A percentile compares a stretch with the other conserved stretches of the same genome.
Conservation (phyloP, 2,113 vertebrate genomes). For the Sander lucioperca region DNA sequence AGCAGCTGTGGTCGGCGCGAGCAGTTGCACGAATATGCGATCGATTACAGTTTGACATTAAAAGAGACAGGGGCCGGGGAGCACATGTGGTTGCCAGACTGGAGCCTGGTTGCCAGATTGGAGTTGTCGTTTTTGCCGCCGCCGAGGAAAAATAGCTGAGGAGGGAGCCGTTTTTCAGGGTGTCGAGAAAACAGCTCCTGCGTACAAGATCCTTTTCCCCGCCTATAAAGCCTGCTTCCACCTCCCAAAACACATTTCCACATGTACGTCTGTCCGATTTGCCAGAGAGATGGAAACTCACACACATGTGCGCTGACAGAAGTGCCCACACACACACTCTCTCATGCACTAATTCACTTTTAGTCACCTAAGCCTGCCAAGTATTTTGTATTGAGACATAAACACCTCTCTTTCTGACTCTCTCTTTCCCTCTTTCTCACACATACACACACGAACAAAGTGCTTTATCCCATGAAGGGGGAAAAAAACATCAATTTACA, state of each 20-base stretch:
- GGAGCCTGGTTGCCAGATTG: slow-evolving; percentile 69
- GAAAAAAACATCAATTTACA: slow-evolving; percentile 68
- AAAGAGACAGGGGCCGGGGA: slow-evolving; percentile 44
- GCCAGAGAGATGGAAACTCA: slow-evolving; percentile 62
- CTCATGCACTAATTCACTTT: slow-evolving; percentile 63
- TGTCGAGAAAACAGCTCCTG: slow-evolving; percentile 59
- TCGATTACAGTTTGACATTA: slow-evolving; percentile 62
- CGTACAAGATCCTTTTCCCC: slow-evolving; percentile 28
- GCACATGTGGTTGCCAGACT: slow-evolving; percentile 80
- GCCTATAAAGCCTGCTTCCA: slow-evolving; percentile 37
- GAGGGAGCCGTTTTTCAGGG: slow-evolving; percentile 66
- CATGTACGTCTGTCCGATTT: slow-evolving; percentile 49
- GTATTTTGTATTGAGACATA: slow-evolving; percentile 69
- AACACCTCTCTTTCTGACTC: slow-evolving; percentile 54
- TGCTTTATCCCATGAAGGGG: slow-evolving; percentile 47
- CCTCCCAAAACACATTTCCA: slow-evolving; percentile 63
- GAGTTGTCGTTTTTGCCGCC: slow-evolving; percentile 56
- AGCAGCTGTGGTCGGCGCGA: slow-evolving; percentile 53
- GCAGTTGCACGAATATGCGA: slow-evolving; percentile 53
- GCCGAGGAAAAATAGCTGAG: slow-evolving; percentile 48
- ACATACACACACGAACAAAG: slow-evolving; percentile 41
- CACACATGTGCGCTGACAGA: slow-evolving; percentile 57
- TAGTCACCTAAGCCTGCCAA: slow-evolving; percentile 64
- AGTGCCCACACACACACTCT: slow-evolving; percentile 58
- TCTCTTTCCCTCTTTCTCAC: slow-evolving; percentile 17